Conservation (phyloP, 2,888 invertebrate species). For the Archips crataeganus region DNA sequence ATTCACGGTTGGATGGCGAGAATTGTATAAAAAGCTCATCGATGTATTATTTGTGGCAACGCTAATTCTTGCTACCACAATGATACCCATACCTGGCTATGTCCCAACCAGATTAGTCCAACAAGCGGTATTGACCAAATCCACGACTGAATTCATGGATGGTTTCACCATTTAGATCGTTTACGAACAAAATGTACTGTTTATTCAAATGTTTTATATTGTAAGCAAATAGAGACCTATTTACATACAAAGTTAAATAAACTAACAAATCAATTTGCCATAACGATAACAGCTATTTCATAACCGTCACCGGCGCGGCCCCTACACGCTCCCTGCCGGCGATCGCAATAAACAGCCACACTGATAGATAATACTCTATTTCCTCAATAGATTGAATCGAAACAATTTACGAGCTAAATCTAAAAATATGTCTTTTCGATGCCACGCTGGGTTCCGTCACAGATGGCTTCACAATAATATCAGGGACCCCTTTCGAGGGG, state of each 20-base stretch:
- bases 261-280: slow-evolving; percentile 4
- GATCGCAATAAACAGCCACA: slow-evolving; percentile 66
- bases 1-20: no score
- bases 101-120: slow-evolving; percentile 22
- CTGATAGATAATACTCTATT: slow-evolving; percentile 74
- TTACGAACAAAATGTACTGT: neutral
- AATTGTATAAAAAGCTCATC: neutral
- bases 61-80: slow-evolving; percentile 14
- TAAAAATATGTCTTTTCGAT: slow-evolving; percentile 84
- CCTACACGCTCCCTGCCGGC: slow-evolving; percentile 10
- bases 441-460: slow-evolving; percentile 75
- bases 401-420: slow-evolving; percentile 85
- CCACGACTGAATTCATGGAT: neutral
- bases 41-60: slow-evolving; percentile 18
- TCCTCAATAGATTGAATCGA: slow-evolving; percentile 82
- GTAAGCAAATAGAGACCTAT: neutral
- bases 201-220: neutral
- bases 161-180: neutral
- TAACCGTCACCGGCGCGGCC: slow-evolving; percentile 18
- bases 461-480: slow-evolving; percentile 85
- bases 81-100: neutral
- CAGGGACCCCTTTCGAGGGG: slow-evolving; percentile 72
- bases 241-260: slow-evolving; percentile 8
- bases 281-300: slow-evolving; percentile 29
- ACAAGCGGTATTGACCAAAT: slow-evolving; percentile 5